Base-by-base conservation (phyloP, 2,888 invertebrate genomes). In the Epinotia bilunana region DNA sequence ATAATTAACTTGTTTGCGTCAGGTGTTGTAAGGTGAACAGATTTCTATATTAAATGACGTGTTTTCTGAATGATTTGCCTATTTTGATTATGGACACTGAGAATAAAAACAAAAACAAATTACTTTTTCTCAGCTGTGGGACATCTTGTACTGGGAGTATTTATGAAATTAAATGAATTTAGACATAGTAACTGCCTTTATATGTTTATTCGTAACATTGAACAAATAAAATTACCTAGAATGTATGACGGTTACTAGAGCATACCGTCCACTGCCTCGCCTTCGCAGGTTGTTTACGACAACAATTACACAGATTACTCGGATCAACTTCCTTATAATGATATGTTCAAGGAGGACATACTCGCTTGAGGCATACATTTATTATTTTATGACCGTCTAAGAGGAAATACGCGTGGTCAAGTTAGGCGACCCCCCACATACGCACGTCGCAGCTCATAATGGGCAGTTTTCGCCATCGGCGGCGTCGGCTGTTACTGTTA, bases 371-470 rank as follows among this genome's bases (percentile, higher is more conserved):
- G 20, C 46, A 28, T 69, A 16, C 64, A 71, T 74, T 72, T 67
- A 67, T 67, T 65, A 71, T 20, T 61, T 23, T 70, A 71, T 75
- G 61, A 46, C 61, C 62, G 43, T 55, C 43, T 71, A 60, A 65
- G 71, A 75, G 75, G 75, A 75, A 75, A 67, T 55, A 55, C 23
- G 58, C 80, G 82, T 80, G 80, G 83, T 86, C 83, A 82, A 81
- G 82, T 86, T 83, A 83, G 84, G 81, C 86, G 92, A 92, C 92
- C 93, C 88, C 93, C 91, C 93, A 88, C 88, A 84, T 81, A 79
- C 82, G 82, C 88, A 89, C 88, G 90, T 88, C 65, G 57, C 60
- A 46, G 84, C 80, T 78, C 73, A 74, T 90, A 92, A 92, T 90
- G 89, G 91, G 84, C 88, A 83, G 88, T 91, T 88, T 87, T 88